These are phyloP conservation scores for Rugalucina vietnamica DNA, from an alignment of 2,888 invertebrate species.

Conservation along the genomic window DNA sequence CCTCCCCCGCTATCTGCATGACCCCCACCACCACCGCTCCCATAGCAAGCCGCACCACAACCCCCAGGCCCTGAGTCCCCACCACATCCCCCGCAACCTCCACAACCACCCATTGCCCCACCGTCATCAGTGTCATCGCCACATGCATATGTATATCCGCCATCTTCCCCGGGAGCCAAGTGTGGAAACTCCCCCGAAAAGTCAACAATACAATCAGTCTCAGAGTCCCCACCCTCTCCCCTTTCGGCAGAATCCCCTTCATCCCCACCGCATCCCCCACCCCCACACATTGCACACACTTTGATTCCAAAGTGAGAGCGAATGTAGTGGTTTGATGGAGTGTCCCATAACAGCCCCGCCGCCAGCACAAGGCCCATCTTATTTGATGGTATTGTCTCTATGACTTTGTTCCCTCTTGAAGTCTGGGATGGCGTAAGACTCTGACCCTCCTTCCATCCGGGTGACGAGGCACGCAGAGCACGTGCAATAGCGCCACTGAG, in stretches of 20 bases:
- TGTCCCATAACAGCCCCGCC: conserved; percentile 82
- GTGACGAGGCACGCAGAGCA: conserved; percentile 84
- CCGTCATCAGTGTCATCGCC: conserved; percentile 15
- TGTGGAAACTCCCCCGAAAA: not conserved
- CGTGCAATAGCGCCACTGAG: conserved; percentile 83
- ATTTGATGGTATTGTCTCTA: conserved; percentile 69
- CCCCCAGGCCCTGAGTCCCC: not conserved
- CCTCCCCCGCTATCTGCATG: not conserved
- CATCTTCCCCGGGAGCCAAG: not conserved
- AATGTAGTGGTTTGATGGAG: conserved; percentile 77
- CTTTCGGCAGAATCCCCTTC: too few relatives aligned
- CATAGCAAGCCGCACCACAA: too few relatives aligned
- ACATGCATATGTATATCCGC: conserved; percentile 17
- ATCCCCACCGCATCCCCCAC: not conserved
- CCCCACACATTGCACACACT: conserved; percentile 9
- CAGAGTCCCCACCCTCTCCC: too few relatives aligned
- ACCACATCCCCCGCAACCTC: conserved; percentile 3
- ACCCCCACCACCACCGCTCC: too few relatives aligned
- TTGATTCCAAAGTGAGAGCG: conserved; percentile 44
- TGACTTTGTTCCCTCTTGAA: conserved; percentile 3
- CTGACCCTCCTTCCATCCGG: conserved; percentile 64
- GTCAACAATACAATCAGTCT: not conserved
- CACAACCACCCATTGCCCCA: conserved; percentile 5
- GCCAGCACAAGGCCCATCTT: conserved; percentile 82
- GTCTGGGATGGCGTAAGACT: not conserved